Percentiles rank a stretch among this genome's conserved stretches.
Conservation (phyloP, 2,888 invertebrate species). For the Tholera decimalis region DNA sequence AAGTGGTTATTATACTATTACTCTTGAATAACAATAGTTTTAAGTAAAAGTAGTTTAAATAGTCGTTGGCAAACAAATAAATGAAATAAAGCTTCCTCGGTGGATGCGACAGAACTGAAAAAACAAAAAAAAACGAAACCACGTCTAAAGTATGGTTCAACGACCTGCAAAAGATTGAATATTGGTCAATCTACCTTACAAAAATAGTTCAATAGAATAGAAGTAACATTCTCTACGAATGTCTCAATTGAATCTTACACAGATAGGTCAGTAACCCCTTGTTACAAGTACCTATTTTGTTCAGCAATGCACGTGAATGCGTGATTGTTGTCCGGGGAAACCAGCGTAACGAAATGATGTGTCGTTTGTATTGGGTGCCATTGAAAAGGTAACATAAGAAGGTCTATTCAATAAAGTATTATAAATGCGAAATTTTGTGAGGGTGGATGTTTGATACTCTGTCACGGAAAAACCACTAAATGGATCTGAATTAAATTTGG, state of each 20-base stretch:
- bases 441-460: too few species aligned
- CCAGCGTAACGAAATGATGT: slow-evolving; percentile 44
- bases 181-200: neutral
- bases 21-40: too few species aligned
- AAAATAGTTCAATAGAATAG: neutral
- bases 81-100: too few species aligned
- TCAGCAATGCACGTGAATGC: slow-evolving; percentile 40
- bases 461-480: too few species aligned
- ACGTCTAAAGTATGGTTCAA: neutral
- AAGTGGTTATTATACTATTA: too few species aligned
- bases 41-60: too few species aligned
- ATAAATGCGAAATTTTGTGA: too few species aligned
- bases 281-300: slow-evolving; percentile 13
- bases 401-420: neutral
- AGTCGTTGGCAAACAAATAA: too few species aligned
- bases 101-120: too few species aligned
- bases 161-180: neutral
- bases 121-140: too few species aligned
- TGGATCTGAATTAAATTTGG: too few species aligned
- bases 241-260: slow-evolving; percentile 40
- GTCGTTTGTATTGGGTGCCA: slow-evolving; percentile 28
- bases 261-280: slow-evolving; percentile 58
- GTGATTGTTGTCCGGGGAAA: slow-evolving; percentile 34
- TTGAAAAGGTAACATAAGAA: neutral
- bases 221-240: slow-evolving; percentile 6